Evolutionary conservation across 2,888 invertebrate species (phyloP), one percentile per base, ranked within the genome.

Genomic region (Brenthis daphne): DNA sequence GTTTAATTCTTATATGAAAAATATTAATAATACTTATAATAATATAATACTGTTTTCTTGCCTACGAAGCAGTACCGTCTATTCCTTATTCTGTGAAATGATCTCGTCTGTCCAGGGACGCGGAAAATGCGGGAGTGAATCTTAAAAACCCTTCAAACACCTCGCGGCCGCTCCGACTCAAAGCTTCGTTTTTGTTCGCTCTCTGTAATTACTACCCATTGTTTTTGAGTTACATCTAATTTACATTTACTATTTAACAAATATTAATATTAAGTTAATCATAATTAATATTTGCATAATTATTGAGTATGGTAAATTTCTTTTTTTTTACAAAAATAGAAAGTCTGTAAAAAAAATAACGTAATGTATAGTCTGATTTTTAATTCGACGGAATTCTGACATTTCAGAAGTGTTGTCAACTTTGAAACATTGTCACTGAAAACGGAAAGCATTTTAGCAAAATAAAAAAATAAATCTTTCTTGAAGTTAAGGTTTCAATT

Each of bases 71-170:
- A 20, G n/a, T 13, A 24, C 54, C 20, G 43, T 54, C 14, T 6
- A 14, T 63, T 53, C 2, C 14, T 53, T 61, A 57, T 50, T 50
- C 37, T 67, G 37, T 51, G 24, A 12, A 43, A 16, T 56, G 53
- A 24, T 54, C 54, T 58, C 51, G 51, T 43, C 37, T 43, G 50
- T 67, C 63, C 63, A 63, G 56, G 61, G 61, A 56, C 13, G 61
- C 56, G 61, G 67, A 56, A 51, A 24, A 12, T 48, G 54, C 16
- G 61, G 56, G 43, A 63, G 37, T 14, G 33, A 55, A 56, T 67
- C 61, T 67, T 51, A 61, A 61, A 61, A 61, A 24, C 56, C 50
- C 67, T 57, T 24, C 24, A 63, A 63, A 63, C 61, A 51, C 37
- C 51, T 56, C 50, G 24, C 24, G 20, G 3, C 13, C 55, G 47